These are phyloP conservation scores for Axea sp. DNA, from an alignment of 2,888 invertebrate species.

Conservation along the genomic window DNA sequence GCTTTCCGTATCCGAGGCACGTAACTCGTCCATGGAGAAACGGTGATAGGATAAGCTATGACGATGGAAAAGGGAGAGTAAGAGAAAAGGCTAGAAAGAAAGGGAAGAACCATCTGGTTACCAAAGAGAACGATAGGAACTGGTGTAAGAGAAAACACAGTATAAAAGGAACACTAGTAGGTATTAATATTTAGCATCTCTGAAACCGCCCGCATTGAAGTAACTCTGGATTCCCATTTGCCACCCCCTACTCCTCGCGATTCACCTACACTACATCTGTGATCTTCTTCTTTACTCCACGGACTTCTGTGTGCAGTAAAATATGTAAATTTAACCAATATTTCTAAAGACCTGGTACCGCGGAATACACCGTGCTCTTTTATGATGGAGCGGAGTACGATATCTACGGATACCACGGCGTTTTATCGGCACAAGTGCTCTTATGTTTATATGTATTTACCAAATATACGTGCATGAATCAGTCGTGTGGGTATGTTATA, in stretches of 20 bases:
- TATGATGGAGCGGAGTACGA: slow-evolving; percentile 71
- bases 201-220: slow-evolving; percentile 77
- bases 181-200: slow-evolving; percentile 79
- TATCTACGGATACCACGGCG: slow-evolving; percentile 67
- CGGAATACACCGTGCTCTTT: slow-evolving; percentile 68
- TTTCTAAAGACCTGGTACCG: slow-evolving; percentile 75
- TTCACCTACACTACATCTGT: slow-evolving; percentile 60
- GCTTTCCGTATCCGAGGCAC: slow-evolving; percentile 60
- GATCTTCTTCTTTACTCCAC: slow-evolving; percentile 69
- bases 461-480: slow-evolving; percentile 23
- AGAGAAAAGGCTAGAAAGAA: slow-evolving; percentile 59
- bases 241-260: slow-evolving; percentile 63
- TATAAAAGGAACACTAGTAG: slow-evolving; percentile 78
- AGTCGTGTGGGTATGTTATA: not conserved
- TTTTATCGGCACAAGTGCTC: slow-evolving; percentile 64
- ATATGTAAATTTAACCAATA: slow-evolving; percentile 79
- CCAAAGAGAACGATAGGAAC: slow-evolving; percentile 68
- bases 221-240: slow-evolving; percentile 75
- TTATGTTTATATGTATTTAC: slow-evolving; percentile 53
- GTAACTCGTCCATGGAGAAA: slow-evolving; percentile 60
- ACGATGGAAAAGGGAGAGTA: slow-evolving; percentile 58
- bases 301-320: slow-evolving; percentile 75
- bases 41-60: slow-evolving; percentile 60
- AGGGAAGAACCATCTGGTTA: slow-evolving; percentile 56
- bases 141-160: slow-evolving; percentile 68